Base-by-base conservation (phyloP, 35 echinoderm and acorn worm genomes). In the Eucidaris tribuloides region DNA sequence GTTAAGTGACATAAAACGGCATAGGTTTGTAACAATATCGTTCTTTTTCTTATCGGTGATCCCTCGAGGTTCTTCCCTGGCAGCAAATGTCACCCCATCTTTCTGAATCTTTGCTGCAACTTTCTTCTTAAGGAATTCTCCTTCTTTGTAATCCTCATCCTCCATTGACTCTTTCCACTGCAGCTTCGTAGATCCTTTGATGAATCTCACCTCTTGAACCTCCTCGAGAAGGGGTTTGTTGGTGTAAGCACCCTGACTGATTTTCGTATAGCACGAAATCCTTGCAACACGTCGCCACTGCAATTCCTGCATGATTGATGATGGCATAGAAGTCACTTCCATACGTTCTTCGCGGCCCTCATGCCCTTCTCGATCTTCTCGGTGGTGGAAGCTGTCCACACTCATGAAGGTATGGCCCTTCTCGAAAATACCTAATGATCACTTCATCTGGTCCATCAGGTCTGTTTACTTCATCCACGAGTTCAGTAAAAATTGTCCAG, bases 341-440 rank as follows among this genome's bases (percentile, higher is more conserved):
- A 49, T 3, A 65, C 43, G 33, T 66, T 44, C 32, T 84, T 84
- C 23, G 4, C 31, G 7, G 33, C 60, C 30, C 61, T 5, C 61
- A 84, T 84, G 35, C 60, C 61, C 46, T 46, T 65, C 29, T 84
- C 81, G 46, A 84, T 68, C 34, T 68, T n/a, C n/a, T n/a, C n/a
- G 81, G 30, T 5, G 20, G 24, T 84, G 81, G 42, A 82, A 84
- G 6, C 37, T 3, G 43, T 84, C 81, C 18, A 61, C 81, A 1
- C 35, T 44, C 81, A 84, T 68, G 28, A 84, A 84, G 20, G 59
- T 68, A 19, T 84, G 81, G 4, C 60, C 81, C 62, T 42, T 66
- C 33, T 84, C 81, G 32, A 84, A n/a, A 49, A 46, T 84, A 84
- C 3, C 62, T 62, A 45, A 84, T 32, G 2, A 49, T 44, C 33